Evolutionary conservation across 2,888 invertebrate species (phyloP).

Genomic region (Phortica okadai): DNA sequence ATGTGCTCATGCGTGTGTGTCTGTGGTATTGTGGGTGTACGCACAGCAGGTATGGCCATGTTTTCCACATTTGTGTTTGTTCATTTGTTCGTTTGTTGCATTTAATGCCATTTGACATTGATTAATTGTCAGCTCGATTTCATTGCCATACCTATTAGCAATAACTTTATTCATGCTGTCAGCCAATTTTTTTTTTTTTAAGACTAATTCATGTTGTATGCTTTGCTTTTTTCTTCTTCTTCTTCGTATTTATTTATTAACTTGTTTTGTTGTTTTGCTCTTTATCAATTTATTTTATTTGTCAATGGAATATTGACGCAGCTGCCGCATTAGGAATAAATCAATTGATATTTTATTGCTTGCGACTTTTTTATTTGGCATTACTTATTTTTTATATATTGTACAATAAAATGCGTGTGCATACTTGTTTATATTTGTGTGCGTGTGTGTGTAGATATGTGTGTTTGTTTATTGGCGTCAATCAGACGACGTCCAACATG

Average conservation of each 20-base stretch:
- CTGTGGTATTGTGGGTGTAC: neutral
- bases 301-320: neutral
- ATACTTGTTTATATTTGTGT: neutral
- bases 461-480: neutral
- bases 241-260: no score
- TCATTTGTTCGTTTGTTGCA: conserved; percentile 13
- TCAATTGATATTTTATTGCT: no score
- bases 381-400: neutral
- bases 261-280: no score
- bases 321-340: neutral
- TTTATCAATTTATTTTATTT: no score
- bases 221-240: no score
- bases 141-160: conserved; percentile 1
- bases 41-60: neutral
- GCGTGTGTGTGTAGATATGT: neutral
- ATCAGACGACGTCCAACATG: neutral
- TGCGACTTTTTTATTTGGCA: neutral
- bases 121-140: conserved; percentile 5
- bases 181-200: neutral
- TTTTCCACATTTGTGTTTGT: neutral
- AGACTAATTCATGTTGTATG: neutral
- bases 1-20: neutral
- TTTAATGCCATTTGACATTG: conserved; percentile 8
- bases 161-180: conserved; percentile 1
- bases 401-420: neutral